Base-by-base conservation (phyloP, 2,113 vertebrate species). In the Dicentrarchus labrax region DNA sequence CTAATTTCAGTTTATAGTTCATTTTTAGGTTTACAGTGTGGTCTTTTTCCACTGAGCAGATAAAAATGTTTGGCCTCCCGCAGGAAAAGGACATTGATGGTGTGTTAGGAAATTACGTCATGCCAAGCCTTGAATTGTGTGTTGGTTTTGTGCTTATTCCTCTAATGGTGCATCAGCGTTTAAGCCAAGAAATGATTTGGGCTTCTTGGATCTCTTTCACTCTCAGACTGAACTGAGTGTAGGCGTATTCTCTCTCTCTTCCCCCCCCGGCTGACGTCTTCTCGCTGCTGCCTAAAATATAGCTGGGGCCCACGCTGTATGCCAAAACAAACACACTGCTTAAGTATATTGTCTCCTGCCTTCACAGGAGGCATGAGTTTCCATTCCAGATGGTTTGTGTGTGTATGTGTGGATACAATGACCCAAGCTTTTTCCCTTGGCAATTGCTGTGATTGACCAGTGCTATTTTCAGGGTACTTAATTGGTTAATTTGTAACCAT, bases 401-500 rank as follows among this genome's bases (percentile, higher is more conserved):
- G 50, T 17, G 56, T 47, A 22, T 64, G 68, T 68, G 56, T 30
- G n/a, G 1, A 39, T 56, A 71, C 56, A 67, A 15, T 70, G 69
- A 53, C 56, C 77, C 47, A 9, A 62, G 66, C 47, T 41, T 51
- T 80, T 84, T 76, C 57, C 59, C 57, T 43, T 69, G 48, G 36
- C 68, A 74, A 72, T 71, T 61, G 43, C 47, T 64, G 53, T 75
- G 65, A 88, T 75, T 85, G 74, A 48, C 45, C 80, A 1, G 1
- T 36, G 72, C 72, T 91, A 76, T 89, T 88, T 36, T 56, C 16
- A 70, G 88, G 61, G 64, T 45, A 38, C 61, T 88, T 76, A 43
- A 75, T 68, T 86, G n/a, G 88, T 91, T 90, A 88, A 93, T 92
- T 76, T 88, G 53, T 89, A 87, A 86, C 83, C 22, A 64, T 62